A percentile compares a stretch with the other conserved stretches of the same genome.
phyloP scores from a whole-genome alignment of 2,888 invertebrate species.

The Calameuta pallipes region DNA sequence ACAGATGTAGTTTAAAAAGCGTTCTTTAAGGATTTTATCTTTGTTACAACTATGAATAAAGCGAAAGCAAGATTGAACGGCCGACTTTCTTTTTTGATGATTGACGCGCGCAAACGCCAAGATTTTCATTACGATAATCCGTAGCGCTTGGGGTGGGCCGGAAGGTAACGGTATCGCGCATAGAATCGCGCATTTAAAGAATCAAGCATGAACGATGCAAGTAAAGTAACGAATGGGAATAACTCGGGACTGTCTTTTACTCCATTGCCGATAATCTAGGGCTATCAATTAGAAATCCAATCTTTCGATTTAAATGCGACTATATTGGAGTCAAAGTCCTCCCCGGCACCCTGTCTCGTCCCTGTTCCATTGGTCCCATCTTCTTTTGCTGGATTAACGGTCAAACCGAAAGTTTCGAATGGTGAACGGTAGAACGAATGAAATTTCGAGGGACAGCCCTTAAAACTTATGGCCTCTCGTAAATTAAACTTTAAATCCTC shows the following conservation, averaged over 20 bases:
- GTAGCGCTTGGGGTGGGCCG: conserved; percentile 15
- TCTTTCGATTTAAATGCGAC: conserved; percentile 26
- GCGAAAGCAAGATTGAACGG: neutral
- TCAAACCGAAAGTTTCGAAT: conserved; percentile 43
- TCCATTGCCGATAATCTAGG: conserved; percentile 42
- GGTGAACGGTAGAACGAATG: conserved; percentile 35
- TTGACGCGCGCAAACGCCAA: conserved; percentile 30
- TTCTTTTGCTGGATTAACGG: conserved; percentile 30
- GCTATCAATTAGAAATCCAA: conserved; percentile 58
- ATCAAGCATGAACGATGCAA: conserved; percentile 24
- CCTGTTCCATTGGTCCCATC: neutral
- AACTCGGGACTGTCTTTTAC: conserved; percentile 25
- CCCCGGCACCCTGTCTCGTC: neutral
- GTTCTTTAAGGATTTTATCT: neutral
- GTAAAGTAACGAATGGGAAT: conserved; percentile 28
- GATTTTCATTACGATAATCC: conserved; percentile 46
- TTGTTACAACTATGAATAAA: neutral
- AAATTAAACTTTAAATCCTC: conserved; percentile 47
- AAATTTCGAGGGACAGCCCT: conserved; percentile 24
- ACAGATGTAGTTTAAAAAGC: neutral
- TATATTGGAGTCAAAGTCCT: neutral
- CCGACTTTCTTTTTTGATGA: conserved; percentile 15
- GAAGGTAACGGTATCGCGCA: conserved; percentile 20
- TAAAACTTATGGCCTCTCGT: conserved; percentile 29
- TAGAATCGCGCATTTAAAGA: neutral